A percentile compares a stretch with the other conserved stretches of the same genome.
Conservation (phyloP, 1,140 invertebrate genomes). For the Trinorchestia longiramus region DNA sequence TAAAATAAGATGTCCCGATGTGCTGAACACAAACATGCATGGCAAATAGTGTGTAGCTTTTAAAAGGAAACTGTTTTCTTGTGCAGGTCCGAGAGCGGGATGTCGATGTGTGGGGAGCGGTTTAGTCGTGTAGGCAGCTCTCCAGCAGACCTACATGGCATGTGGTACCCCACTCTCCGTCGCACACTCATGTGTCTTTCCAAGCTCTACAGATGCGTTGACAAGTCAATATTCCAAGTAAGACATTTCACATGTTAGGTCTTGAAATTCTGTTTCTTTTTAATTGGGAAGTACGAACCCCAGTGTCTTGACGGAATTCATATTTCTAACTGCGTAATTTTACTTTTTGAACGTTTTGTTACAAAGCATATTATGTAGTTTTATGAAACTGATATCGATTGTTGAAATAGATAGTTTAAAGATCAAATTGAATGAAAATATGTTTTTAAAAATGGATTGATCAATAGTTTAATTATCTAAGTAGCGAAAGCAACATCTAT, state of each 20-base stretch:
- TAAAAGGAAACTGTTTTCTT: background rate
- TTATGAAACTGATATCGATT: background rate
- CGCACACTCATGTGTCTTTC: conserved; percentile 94
- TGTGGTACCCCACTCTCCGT: conserved; percentile 99
- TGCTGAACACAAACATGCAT: background rate
- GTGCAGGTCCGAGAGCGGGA: conserved; percentile 68
- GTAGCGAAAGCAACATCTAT: no score
- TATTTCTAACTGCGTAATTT: background rate
- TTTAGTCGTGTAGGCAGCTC: conserved; percentile 73
- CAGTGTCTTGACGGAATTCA: no score
- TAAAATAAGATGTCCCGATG: background rate
- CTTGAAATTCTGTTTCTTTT: background rate
- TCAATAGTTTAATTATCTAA: no score
- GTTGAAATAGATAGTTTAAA: background rate
- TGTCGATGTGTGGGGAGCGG: conserved; percentile 69
- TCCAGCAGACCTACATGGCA: conserved; percentile 96
- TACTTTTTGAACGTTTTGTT: background rate
- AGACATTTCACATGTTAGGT: background rate
- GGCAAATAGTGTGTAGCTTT: background rate
- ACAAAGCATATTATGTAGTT: background rate
- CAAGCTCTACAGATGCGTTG: conserved; percentile 93
- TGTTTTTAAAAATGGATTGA: no score
- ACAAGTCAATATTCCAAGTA: conserved; percentile 91
- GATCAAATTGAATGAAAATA: no score
- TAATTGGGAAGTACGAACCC: background rate